Evolutionary conservation across 2,888 invertebrate species (phyloP).

Genomic region (Lydus trimaculatus): DNA sequence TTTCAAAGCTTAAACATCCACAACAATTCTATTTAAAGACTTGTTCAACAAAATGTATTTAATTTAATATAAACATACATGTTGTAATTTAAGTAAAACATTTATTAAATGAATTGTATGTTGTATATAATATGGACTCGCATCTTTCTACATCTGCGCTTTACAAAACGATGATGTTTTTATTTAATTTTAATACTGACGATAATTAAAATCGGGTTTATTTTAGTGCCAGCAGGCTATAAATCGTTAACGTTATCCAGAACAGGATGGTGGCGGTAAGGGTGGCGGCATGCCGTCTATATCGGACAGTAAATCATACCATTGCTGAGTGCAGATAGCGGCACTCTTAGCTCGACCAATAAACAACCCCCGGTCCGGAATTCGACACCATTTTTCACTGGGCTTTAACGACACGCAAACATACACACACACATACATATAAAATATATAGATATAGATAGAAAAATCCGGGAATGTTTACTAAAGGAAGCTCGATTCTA

Average conservation of each 20-base stretch:
- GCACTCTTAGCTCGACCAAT: slow-evolving; percentile 55
- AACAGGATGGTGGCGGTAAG: slow-evolving; percentile 19
- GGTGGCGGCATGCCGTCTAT: slow-evolving; percentile 48
- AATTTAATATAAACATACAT: background rate
- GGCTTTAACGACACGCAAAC: slow-evolving; percentile 49
- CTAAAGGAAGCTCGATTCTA: slow-evolving; percentile 41
- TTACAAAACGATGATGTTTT: slow-evolving; percentile 32
- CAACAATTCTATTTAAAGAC: background rate
- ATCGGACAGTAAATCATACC: slow-evolving; percentile 57
- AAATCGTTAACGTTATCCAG: slow-evolving; percentile 50
- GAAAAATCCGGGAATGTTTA: slow-evolving; percentile 49
- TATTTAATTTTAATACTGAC: slow-evolving; percentile 51
- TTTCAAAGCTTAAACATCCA: background rate
- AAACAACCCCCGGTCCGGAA: slow-evolving; percentile 55
- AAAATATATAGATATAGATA: slow-evolving; percentile 12
- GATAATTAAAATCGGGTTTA: slow-evolving; percentile 56
- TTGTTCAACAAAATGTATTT: background rate
- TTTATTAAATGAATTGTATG: no score
- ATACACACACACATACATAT: slow-evolving; percentile 10
- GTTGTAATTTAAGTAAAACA: background rate
- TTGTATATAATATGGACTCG: background rate
- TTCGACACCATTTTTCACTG: slow-evolving; percentile 56
- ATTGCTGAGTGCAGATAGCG: slow-evolving; percentile 57
- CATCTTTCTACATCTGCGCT: background rate
- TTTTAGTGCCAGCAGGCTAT: slow-evolving; percentile 47